phyloP scores from a whole-genome alignment of 2,797 vertebrate genomes.

The Chelon auratus region DNA sequence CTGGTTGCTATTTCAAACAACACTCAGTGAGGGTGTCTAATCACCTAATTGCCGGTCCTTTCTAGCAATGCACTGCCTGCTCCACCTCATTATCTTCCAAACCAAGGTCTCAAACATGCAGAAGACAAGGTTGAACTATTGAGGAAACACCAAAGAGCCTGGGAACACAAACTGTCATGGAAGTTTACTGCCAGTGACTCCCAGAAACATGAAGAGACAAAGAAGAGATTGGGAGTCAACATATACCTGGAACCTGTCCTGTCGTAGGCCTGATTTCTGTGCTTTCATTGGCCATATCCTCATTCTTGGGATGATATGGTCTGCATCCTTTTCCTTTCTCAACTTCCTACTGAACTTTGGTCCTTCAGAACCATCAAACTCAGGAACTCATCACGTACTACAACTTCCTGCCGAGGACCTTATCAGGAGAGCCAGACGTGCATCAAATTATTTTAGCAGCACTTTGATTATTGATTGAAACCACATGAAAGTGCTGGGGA shows the following conservation, averaged over 20 bases:
- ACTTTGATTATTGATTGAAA: conserved; percentile 16
- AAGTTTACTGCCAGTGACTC: conserved; percentile 41
- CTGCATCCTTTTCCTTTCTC: conserved; percentile 78
- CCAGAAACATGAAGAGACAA: conserved; percentile 4
- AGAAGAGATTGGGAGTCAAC: conserved; percentile 1
- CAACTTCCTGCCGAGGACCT: conserved; percentile 88
- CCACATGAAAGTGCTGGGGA: conserved; percentile 3
- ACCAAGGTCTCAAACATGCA: conserved; percentile 49
- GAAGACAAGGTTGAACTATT: conserved; percentile 58
- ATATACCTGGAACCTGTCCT: conserved; percentile 5
- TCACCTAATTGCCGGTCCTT: conserved; percentile 72
- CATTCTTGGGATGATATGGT: conserved; percentile 74
- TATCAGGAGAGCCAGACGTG: conserved; percentile 84
- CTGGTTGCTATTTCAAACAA: conserved; percentile 81
- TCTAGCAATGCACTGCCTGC: conserved; percentile 67
- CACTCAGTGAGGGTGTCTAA: conserved; percentile 79
- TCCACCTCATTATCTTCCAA: conserved; percentile 66
- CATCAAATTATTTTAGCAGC: conserved; percentile 33
- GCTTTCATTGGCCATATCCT: conserved; percentile 69
- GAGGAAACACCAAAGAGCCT: conserved; percentile 43
- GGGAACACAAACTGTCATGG: conserved; percentile 37
- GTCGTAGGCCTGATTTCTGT: conserved; percentile 34
- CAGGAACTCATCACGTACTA: conserved; percentile 88
- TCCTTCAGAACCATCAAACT: conserved; percentile 67
- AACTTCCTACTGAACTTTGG: conserved; percentile 74